These are phyloP conservation scores for Capreolus pygargus DNA, from an alignment of 2,113 vertebrate genomes.

Conservation along the genomic window DNA sequence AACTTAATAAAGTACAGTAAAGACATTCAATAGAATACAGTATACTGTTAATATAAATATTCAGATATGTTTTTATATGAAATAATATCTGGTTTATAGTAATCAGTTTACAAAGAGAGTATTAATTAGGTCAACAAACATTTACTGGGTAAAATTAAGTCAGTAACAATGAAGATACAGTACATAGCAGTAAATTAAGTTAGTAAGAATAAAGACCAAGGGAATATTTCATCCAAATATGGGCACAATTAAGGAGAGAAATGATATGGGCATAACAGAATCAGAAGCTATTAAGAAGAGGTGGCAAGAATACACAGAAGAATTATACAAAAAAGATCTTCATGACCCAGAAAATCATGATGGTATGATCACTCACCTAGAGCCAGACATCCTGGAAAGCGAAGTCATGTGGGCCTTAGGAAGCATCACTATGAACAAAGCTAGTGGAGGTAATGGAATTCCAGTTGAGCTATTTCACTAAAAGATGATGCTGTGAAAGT, in stretches of 20 bases:
- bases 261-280: not conserved
- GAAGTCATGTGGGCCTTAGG: not conserved
- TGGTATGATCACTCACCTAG: not conserved
- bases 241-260: not conserved
- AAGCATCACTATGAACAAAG: not conserved
- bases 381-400: not conserved
- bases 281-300: not conserved
- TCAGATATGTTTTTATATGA: not conserved
- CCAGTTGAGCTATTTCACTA: not conserved
- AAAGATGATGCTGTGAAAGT: not conserved
- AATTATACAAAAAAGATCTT: not conserved
- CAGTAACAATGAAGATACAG: too few species aligned
- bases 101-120: not conserved
- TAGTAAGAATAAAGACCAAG: not conserved
- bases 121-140: not conserved
- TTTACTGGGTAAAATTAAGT: not conserved
- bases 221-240: not conserved
- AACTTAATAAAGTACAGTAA: not conserved
- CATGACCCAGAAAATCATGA: not conserved
- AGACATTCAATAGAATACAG: not conserved
- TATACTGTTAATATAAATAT: not conserved
- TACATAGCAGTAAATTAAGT: not conserved
- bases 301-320: not conserved
- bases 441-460: not conserved
- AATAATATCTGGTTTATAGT: not conserved